Evolutionary conservation across 1,140 invertebrate genomes (phyloP).

Genomic region (Venturia canescens): DNA sequence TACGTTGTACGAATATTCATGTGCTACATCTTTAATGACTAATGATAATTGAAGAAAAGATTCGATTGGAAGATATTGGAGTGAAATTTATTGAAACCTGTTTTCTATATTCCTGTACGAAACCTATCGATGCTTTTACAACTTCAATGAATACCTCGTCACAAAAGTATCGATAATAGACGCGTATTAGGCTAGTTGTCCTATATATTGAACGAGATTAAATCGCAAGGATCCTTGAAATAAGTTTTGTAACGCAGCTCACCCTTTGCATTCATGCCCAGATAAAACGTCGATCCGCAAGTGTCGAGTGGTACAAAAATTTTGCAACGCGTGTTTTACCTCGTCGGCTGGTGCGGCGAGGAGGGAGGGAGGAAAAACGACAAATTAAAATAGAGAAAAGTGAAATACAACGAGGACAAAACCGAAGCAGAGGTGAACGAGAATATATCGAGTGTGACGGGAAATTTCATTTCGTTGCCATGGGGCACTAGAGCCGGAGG

Average conservation of each 20-base stretch:
- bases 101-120: no score
- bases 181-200: no score
- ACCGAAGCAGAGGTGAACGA: slow-evolving; percentile 22
- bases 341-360: background rate
- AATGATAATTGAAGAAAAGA: background rate
- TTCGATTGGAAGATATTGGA: background rate
- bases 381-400: slow-evolving; percentile 2
- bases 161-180: no score
- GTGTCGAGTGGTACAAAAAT: slow-evolving; percentile 2
- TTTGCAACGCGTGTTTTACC: background rate
- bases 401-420: slow-evolving; percentile 39
- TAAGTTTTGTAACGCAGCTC: no score
- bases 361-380: slow-evolving; percentile 21
- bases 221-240: no score
- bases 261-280: background rate
- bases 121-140: no score
- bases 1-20: no score
- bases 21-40: no score
- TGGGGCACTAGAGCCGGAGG: background rate
- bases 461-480: slow-evolving; percentile 36
- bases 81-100: background rate
- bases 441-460: slow-evolving; percentile 34
- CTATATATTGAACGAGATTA: no score
- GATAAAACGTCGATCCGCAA: background rate
- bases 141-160: no score